Conservation (phyloP, 2,888 invertebrate species). For the Ophioninae sp. region DNA sequence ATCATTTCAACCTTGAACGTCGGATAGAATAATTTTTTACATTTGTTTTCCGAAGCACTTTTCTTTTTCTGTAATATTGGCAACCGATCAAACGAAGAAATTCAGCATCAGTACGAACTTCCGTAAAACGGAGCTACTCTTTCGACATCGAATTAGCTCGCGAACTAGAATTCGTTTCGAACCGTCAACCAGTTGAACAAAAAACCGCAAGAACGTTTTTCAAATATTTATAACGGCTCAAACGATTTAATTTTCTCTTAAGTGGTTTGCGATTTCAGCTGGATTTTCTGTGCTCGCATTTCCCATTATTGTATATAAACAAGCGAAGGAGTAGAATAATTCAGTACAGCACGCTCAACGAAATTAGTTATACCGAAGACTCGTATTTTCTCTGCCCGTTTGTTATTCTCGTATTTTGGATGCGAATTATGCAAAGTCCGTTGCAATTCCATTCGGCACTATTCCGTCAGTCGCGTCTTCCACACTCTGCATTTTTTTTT, state of each 20-base stretch:
- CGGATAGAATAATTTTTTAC: background rate
- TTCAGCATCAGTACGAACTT: too few relatives aligned
- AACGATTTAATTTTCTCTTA: background rate
- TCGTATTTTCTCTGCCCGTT: background rate
- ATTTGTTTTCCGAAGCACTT: too few relatives aligned
- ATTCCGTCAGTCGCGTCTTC: background rate
- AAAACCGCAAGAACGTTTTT: background rate
- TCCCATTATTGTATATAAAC: background rate
- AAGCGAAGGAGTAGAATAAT: background rate
- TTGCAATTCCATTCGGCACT: slow-evolving; percentile 37
- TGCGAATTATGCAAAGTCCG: slow-evolving; percentile 23
- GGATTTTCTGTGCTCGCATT: background rate
- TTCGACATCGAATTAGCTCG: too few relatives aligned
- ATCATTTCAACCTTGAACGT: background rate
- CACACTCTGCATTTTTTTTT: background rate
- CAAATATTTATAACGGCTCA: background rate
- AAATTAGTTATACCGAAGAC: background rate
- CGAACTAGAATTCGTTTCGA: background rate
- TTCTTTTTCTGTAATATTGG: background rate
- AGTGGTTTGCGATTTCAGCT: background rate
- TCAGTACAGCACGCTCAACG: slow-evolving; percentile 10
- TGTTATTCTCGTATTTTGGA: slow-evolving; percentile 20
- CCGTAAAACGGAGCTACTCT: too few relatives aligned
- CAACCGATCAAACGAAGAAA: too few relatives aligned
- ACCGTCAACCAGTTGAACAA: background rate